Percentiles rank a stretch among this genome's conserved stretches.
Evolutionary conservation across 1,140 invertebrate genomes (phyloP).

Genomic region (Apolygus lucorum): DNA sequence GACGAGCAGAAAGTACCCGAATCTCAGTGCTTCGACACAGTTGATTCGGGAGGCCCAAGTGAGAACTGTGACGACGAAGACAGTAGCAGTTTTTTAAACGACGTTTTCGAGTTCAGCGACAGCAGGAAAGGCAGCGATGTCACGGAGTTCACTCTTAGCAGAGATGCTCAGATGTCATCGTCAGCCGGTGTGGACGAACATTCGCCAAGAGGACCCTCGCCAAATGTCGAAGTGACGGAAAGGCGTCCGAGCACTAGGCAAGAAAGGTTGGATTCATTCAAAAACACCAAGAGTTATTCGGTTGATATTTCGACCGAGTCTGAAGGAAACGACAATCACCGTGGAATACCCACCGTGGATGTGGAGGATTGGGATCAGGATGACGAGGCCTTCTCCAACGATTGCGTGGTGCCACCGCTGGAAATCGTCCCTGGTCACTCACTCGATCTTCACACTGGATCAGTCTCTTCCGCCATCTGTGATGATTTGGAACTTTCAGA

Average conservation of each 20-base stretch:
- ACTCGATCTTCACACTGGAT: not conserved
- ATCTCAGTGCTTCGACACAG: not conserved
- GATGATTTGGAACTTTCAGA: not conserved
- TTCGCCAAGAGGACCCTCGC: not conserved
- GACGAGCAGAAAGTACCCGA: constrained; percentile 27
- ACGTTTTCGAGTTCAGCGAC: not conserved
- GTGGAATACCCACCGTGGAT: constrained; percentile 30
- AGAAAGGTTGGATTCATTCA: constrained; percentile 36
- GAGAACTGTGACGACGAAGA: constrained; percentile 17
- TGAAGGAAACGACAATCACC: constrained; percentile 33
- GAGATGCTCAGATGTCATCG: constrained; percentile 3
- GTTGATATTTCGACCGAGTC: constrained; percentile 36
- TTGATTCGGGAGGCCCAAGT: constrained; percentile 18
- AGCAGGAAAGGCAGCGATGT: not conserved
- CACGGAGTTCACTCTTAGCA: not conserved
- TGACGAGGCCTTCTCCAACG: constrained; percentile 33
- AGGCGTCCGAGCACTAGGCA: constrained; percentile 35
- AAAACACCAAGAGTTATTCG: constrained; percentile 37
- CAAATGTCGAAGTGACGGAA: constrained; percentile 30
- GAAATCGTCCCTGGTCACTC: not conserved
- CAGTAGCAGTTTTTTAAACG: constrained; percentile 4
- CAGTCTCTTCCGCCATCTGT: not conserved
- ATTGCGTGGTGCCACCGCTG: not conserved
- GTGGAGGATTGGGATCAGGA: constrained; percentile 33
- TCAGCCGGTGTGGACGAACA: not conserved